A percentile compares a stretch with the other conserved stretches of the same genome.
phyloP scores from a whole-genome alignment of 2,888 invertebrate species.

The Pilophorus perplexus region DNA sequence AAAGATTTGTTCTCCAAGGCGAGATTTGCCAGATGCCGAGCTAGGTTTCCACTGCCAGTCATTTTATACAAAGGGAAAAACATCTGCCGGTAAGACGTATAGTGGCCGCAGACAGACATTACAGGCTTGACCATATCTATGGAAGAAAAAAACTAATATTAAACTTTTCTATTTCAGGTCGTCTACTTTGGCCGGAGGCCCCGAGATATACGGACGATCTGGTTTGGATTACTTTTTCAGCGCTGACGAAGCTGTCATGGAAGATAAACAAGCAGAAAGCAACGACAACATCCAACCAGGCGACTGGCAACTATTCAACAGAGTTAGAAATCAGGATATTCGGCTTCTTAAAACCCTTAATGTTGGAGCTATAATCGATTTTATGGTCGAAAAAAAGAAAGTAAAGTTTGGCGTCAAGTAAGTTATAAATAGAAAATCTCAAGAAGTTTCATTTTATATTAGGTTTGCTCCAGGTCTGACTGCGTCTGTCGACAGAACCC shows the following conservation, averaged over 20 bases:
- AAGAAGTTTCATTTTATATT: neutral
- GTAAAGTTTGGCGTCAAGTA: slow-evolving; percentile 77
- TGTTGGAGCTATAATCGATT: slow-evolving; percentile 71
- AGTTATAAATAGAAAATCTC: slow-evolving; percentile 53
- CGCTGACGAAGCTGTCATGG: slow-evolving; percentile 49
- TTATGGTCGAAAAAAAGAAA: slow-evolving; percentile 83
- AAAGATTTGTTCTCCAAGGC: slow-evolving; percentile 65
- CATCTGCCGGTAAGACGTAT: slow-evolving; percentile 58
- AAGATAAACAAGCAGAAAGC: slow-evolving; percentile 49
- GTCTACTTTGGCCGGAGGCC: slow-evolving; percentile 69
- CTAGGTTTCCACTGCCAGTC: slow-evolving; percentile 73
- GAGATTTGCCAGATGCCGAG: slow-evolving; percentile 69
- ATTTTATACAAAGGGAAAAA: slow-evolving; percentile 72
- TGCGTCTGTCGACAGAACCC: too few species aligned
- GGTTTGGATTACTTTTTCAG: slow-evolving; percentile 62
- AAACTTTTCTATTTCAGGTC: slow-evolving; percentile 56
- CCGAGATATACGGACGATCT: slow-evolving; percentile 70
- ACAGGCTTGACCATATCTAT: too few species aligned
- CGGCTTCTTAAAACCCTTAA: slow-evolving; percentile 66
- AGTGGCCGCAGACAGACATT: too few species aligned
- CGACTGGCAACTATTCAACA: slow-evolving; percentile 62
- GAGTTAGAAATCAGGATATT: slow-evolving; percentile 66
- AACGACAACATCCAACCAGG: slow-evolving; percentile 49
- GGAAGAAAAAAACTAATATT: too few species aligned
- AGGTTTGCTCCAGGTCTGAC: too few species aligned